A percentile compares a stretch with the other conserved stretches of the same genome.
These are phyloP conservation scores for Acromyrmex heyeri DNA, from an alignment of 1,140 invertebrate genomes.

Conservation along the genomic window DNA sequence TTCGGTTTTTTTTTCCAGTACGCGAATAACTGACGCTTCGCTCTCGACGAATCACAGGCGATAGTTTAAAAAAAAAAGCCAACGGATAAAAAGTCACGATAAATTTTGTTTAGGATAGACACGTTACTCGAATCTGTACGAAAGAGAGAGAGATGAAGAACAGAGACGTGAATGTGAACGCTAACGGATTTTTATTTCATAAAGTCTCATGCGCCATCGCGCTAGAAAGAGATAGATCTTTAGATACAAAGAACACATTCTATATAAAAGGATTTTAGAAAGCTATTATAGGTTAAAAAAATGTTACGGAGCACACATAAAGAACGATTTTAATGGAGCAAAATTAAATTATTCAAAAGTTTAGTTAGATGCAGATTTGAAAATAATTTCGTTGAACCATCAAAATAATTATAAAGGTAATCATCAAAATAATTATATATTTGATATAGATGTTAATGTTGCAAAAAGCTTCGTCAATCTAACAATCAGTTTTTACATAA, in stretches of 20 bases:
- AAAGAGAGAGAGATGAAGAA: neutral
- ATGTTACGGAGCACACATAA: too few species aligned
- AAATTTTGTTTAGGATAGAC: conserved; percentile 25
- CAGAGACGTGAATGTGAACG: neutral
- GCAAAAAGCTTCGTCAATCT: too few species aligned
- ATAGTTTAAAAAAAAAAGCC: conserved; percentile 35
- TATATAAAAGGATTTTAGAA: conserved; percentile 20
- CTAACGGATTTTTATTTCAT: conserved; percentile 65
- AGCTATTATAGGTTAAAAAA: neutral
- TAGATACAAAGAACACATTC: conserved; percentile 7
- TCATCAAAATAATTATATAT: too few species aligned
- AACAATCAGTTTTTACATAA: too few species aligned
- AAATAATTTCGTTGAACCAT: too few species aligned
- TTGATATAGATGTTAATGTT: too few species aligned
- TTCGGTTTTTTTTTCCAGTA: conserved; percentile 30
- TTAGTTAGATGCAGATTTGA: too few species aligned
- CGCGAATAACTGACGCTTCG: conserved; percentile 29
- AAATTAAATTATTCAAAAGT: too few species aligned
- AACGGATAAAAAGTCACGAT: conserved; percentile 20
- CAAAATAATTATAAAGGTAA: too few species aligned
- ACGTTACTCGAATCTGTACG: too few species aligned
- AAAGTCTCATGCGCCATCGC: conserved; percentile 2
- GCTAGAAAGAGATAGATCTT: neutral
- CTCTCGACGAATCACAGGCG: conserved; percentile 36
- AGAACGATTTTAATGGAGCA: too few species aligned